Base-by-base conservation (phyloP, 2,888 invertebrate species). In the Tetanocera ferruginea region DNA sequence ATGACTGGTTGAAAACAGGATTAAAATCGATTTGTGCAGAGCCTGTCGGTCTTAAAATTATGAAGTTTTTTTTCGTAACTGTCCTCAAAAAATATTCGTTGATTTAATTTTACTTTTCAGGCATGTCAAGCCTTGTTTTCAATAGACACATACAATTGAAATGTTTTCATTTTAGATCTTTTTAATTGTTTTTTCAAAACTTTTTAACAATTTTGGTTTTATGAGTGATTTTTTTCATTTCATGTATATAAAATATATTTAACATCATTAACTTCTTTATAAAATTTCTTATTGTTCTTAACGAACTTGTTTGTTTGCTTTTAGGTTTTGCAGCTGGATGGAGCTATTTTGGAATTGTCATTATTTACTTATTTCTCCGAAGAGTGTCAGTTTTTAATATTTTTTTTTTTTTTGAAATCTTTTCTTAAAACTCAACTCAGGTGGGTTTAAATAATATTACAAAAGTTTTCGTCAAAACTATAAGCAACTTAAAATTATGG, bases 281-380 rank as follows among this genome's bases (percentile, higher is more conserved):
- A 8, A 64, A 64, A 37, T 34, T 11, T 37, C 17, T 64, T n/a
- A 4, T 64, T 64, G 17, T 64, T 64, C 1, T 28, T 34, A 34
- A 4, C 14, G 11, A 64, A 55, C 19, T 55, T 55, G n/a, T 19
- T 19, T 14, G n/a, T 64, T 31, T 64, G 34, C 28, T 3, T 60
- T 23, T 69, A 69, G 57, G 72, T 60, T 34, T 64, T 64, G 49
- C 64, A 66, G 74, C 64, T 74, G 74, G 74, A 74, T 74, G 74
- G 64, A 74, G 64, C 25, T 74, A 49, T 51, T 19, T 74, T 64
- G 74, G 51, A 31, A 19, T 74, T 25, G 52, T 37, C 55, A 55
- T 3, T 71, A 25, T 37, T 66, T 66, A 11, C 19, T 55, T 8
- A 55, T 9, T 19, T 3, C 43, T 37, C 23, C n/a, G 34, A 6